A percentile compares a stretch with the other conserved stretches of the same genome.
Evolutionary conservation across 2,113 vertebrate species (phyloP).

Genomic region (Setophaga petechia): DNA sequence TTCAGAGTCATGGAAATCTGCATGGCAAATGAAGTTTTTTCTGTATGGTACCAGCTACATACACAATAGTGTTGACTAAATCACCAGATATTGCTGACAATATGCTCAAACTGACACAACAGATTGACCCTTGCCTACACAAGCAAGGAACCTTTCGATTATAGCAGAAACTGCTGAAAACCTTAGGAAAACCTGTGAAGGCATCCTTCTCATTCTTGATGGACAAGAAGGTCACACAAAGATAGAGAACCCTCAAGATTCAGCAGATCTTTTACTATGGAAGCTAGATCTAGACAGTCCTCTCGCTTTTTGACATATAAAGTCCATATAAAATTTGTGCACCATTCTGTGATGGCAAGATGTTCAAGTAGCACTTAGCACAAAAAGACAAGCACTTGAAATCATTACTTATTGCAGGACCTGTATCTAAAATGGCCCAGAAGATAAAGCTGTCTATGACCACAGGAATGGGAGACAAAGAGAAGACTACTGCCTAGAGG

Average conservation of each 20-base stretch:
- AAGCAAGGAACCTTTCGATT: not conserved
- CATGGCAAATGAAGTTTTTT: not conserved
- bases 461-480: not conserved
- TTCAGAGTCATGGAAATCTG: not conserved
- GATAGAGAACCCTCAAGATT: not conserved
- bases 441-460: not conserved
- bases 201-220: not conserved
- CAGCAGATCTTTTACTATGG: not conserved
- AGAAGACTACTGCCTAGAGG: not conserved
- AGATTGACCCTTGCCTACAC: not conserved
- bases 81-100: not conserved
- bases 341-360: not conserved
- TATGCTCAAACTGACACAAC: not conserved
- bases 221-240: not conserved
- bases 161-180: not conserved
- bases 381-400: not conserved
- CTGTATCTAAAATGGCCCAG: not conserved
- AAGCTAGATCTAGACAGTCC: not conserved
- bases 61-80: not conserved
- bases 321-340: not conserved
- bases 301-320: not conserved
- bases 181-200: not conserved
- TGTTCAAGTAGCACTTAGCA: not conserved
- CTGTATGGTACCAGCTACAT: not conserved
- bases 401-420: not conserved